phyloP scores from a whole-genome alignment of 2,797 vertebrate species.

The Thalassophryne amazonica region DNA sequence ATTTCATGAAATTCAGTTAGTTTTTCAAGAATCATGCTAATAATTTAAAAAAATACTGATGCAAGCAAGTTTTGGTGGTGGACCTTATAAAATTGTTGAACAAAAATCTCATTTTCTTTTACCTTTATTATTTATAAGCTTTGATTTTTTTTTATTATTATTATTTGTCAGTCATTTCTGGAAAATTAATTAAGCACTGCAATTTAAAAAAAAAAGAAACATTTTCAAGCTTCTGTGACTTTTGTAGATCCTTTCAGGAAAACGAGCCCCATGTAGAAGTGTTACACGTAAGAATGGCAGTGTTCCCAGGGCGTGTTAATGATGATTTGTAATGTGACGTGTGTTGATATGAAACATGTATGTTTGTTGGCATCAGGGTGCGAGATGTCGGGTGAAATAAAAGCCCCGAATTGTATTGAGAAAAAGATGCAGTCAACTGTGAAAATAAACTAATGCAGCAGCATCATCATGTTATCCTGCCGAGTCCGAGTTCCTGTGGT shows the following conservation, averaged over 20 bases:
- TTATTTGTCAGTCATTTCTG: neutral
- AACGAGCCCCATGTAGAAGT: constrained; percentile 8
- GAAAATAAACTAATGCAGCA: constrained; percentile 53
- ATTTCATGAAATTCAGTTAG: too few species aligned
- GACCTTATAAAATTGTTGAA: too few species aligned
- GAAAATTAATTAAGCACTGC: neutral
- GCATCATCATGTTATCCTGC: constrained; percentile 6
- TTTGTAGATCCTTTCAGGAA: constrained; percentile 35
- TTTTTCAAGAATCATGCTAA: too few species aligned
- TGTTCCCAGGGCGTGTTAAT: constrained; percentile 20
- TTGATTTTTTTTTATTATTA: too few species aligned
- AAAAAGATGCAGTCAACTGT: constrained; percentile 49
- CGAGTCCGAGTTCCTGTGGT: neutral
- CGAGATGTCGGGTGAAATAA: neutral
- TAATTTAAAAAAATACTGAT: too few species aligned
- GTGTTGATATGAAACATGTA: constrained; percentile 44
- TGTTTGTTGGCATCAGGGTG: constrained; percentile 41
- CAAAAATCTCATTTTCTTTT: too few species aligned
- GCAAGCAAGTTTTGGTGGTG: too few species aligned
- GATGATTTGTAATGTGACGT: constrained; percentile 41
- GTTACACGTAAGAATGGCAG: neutral
- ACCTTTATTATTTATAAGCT: too few species aligned
- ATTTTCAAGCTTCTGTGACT: too few species aligned
- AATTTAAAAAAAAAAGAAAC: too few species aligned
- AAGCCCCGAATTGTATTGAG: constrained; percentile 12